These are phyloP conservation scores for Ganaspis brasiliensis DNA, from an alignment of 2,888 invertebrate genomes.

Conservation along the genomic window DNA sequence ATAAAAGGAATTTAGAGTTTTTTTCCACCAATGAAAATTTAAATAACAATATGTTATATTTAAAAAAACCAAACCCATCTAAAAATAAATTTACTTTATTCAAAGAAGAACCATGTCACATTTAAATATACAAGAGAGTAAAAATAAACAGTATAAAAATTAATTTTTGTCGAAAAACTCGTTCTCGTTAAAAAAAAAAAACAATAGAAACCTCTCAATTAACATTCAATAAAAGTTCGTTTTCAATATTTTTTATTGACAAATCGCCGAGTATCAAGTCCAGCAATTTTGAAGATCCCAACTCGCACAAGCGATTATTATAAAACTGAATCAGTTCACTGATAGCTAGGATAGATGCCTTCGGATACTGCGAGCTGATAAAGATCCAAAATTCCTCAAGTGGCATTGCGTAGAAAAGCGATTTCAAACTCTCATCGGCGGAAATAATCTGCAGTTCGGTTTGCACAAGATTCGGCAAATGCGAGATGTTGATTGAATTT, in stretches of 20 bases:
- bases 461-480: neutral
- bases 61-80: too few species aligned
- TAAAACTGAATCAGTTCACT: conserved; percentile 1
- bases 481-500: neutral
- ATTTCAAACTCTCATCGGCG: neutral
- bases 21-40: too few species aligned
- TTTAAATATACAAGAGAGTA: too few species aligned
- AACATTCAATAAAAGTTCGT: conserved; percentile 9
- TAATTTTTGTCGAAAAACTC: too few species aligned
- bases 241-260: neutral
- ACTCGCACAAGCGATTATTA: neutral
- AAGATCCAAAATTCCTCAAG: neutral
- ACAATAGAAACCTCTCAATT: neutral
- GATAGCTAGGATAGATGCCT: neutral
- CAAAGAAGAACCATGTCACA: too few species aligned
- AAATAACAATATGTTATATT: too few species aligned
- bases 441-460: neutral
- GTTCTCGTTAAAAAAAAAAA: too few species aligned
- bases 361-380: neutral
- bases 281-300: neutral
- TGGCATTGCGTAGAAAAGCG: neutral
- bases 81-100: too few species aligned
- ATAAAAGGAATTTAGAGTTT: too few species aligned
- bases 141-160: too few species aligned
- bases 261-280: neutral